These are phyloP conservation scores for Glyphotaelius pellucidus DNA, from an alignment of 2,888 invertebrate species.

Conservation along the genomic window DNA sequence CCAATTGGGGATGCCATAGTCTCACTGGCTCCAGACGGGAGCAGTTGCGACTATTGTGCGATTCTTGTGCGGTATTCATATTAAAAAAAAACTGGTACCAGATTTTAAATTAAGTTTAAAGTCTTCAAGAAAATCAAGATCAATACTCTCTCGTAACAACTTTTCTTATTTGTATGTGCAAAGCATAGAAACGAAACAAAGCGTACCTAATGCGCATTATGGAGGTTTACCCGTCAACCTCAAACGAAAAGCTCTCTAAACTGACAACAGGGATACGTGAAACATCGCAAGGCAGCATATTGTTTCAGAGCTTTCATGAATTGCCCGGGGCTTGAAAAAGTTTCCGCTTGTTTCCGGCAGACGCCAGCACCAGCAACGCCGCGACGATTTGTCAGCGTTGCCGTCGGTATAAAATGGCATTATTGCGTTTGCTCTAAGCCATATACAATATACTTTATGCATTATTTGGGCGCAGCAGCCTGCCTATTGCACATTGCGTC, in stretches of 20 bases:
- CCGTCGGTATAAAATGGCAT: conserved; percentile 40
- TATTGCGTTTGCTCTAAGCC: conserved; percentile 46
- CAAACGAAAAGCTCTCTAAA: conserved; percentile 29
- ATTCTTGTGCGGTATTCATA: no score
- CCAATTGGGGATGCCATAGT: no score
- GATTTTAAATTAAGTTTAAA: not conserved
- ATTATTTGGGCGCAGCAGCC: not conserved
- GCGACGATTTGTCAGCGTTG: conserved; percentile 36
- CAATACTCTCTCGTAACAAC: not conserved
- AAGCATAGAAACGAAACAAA: not conserved
- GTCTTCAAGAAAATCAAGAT: not conserved
- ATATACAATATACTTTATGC: not conserved
- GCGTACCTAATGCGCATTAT: not conserved
- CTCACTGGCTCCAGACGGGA: no score
- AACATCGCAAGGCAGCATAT: conserved; percentile 14
- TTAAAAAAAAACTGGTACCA: no score
- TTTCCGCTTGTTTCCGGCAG: conserved; percentile 18
- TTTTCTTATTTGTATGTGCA: not conserved
- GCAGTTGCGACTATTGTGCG: no score
- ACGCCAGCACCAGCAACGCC: not conserved
- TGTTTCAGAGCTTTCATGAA: conserved; percentile 23
- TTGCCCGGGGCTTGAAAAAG: conserved; percentile 40
- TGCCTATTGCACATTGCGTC: not conserved
- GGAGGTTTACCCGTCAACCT: conserved; percentile 5
- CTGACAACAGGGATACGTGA: not conserved